A percentile compares a stretch with the other conserved stretches of the same genome.
phyloP scores from a whole-genome alignment of 2,113 vertebrate species.

The Ctenomys sociabilis region DNA sequence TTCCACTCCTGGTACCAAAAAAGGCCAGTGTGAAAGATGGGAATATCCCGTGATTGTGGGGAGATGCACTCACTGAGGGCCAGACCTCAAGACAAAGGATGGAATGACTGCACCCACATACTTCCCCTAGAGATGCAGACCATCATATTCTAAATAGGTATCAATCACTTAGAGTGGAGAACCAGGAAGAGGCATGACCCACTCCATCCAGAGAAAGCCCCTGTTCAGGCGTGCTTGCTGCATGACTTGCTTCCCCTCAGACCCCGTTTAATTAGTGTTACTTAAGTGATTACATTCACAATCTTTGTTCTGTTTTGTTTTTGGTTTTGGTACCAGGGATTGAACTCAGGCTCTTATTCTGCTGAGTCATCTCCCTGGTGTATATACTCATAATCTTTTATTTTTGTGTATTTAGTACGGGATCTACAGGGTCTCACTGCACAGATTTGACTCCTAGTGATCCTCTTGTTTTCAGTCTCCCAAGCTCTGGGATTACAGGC shows the following conservation, averaged over 20 bases:
- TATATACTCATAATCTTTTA: too few relatives aligned
- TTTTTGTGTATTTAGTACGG: too few relatives aligned
- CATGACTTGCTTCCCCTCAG: neutral
- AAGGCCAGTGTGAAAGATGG: neutral
- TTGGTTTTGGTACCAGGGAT: too few relatives aligned
- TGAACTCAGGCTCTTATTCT: too few relatives aligned
- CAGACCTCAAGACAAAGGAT: neutral
- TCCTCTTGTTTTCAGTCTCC: too few relatives aligned
- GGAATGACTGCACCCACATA: neutral
- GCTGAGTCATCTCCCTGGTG: too few relatives aligned
- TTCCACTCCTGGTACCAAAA: too few relatives aligned
- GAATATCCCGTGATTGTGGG: neutral
- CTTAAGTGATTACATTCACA: neutral
- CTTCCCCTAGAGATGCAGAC: neutral
- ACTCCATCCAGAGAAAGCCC: neutral
- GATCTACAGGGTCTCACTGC: too few relatives aligned
- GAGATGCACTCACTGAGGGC: neutral
- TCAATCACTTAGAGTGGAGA: neutral
- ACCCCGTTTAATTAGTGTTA: neutral
- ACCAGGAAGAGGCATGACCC: neutral
- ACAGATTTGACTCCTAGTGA: too few relatives aligned
- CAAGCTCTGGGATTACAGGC: too few relatives aligned
- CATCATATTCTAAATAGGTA: neutral
- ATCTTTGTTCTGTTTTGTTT: neutral
- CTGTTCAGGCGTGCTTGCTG: neutral